Percentiles rank a stretch among this genome's conserved stretches.
Conservation (phyloP, 2,113 vertebrate genomes). For the Chlorocebus sabaeus region DNA sequence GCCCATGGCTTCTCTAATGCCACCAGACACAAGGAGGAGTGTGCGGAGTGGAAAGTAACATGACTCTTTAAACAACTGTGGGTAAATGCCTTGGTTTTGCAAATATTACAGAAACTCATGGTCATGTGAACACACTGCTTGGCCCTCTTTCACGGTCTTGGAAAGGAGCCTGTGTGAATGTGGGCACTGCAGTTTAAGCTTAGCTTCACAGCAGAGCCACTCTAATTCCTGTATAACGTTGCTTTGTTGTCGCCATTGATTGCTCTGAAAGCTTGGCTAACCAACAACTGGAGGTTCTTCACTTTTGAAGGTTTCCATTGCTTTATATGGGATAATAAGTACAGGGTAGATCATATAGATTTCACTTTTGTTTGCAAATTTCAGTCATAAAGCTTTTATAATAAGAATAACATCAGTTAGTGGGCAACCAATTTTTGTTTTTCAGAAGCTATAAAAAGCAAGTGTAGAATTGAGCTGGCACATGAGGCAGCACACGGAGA, state of each 20-base stretch:
- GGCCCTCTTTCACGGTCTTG: not conserved
- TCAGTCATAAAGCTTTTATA: not conserved
- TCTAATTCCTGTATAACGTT: not conserved
- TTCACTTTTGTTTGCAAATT: slow-evolving; percentile 40
- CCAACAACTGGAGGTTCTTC: not conserved
- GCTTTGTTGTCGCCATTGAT: not conserved
- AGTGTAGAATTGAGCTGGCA: slow-evolving; percentile 39
- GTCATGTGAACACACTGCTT: not conserved
- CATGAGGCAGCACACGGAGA: slow-evolving; percentile 26
- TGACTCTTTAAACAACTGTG: not conserved
- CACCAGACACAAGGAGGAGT: not conserved
- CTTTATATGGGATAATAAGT: not conserved
- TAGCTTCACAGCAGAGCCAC: not conserved
- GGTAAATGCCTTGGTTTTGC: not conserved
- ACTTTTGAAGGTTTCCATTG: not conserved
- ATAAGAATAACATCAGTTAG: slow-evolving; percentile 25
- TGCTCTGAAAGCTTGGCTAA: not conserved
- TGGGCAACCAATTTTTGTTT: slow-evolving; percentile 48
- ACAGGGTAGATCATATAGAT: not conserved
- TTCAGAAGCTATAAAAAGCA: slow-evolving; percentile 19
- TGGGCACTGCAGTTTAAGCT: not conserved
- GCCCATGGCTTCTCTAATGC: not conserved
- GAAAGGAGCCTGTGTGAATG: not conserved
- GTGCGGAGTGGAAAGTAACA: not conserved
- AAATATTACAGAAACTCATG: not conserved